Evolutionary conservation across 1,140 invertebrate species (phyloP), one percentile per base, ranked within the genome.

Genomic region (Globodera rostochiensis): DNA sequence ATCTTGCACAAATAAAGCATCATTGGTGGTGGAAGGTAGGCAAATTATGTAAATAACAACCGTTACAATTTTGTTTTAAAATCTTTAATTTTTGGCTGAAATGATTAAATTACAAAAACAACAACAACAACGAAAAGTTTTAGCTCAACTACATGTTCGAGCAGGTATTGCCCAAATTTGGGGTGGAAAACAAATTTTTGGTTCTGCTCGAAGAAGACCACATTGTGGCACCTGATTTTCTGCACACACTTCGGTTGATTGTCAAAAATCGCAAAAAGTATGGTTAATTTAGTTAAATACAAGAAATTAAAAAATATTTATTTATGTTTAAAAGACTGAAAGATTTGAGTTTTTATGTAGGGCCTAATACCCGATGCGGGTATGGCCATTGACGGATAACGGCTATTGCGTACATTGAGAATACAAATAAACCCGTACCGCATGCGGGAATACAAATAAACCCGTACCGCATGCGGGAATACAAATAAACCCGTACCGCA

Each of bases 161-260:
- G 85, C 90, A 89, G 19, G 86, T 93, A 21, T 82, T 90, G 73
- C 87, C 92, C 11, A 90, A 91, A 73, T 90, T 89, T 77, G 87
- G 88, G 64, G 90, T 91, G 82, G 83, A 90, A 4, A 15, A 89
- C 92, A 94, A 94, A 76, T 90, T 94, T 87, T 94, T 97, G 13
- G 91, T 98, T 25, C 95, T 98, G 85, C 92, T 98, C n/a, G 97
- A 98, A 91, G 97, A 99, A 90, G 97, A 99, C 91, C 97, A 98
- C 89, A 98, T 96, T 91, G 94, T 98, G 0, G 94, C 95, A 36
- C 95, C 96, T 88, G 97, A 98, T 91, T 96, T 97, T 87, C 92
- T 99, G 8, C 94, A 96, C 89, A 93, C 97, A 81, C 91, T 98
- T 47, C 85, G 90, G 73, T 87, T 90, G 87, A 89, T 91, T 84